Evolutionary conservation across 2,113 vertebrate genomes (phyloP).

Genomic region (Protobothrops mucrosquamatus): DNA sequence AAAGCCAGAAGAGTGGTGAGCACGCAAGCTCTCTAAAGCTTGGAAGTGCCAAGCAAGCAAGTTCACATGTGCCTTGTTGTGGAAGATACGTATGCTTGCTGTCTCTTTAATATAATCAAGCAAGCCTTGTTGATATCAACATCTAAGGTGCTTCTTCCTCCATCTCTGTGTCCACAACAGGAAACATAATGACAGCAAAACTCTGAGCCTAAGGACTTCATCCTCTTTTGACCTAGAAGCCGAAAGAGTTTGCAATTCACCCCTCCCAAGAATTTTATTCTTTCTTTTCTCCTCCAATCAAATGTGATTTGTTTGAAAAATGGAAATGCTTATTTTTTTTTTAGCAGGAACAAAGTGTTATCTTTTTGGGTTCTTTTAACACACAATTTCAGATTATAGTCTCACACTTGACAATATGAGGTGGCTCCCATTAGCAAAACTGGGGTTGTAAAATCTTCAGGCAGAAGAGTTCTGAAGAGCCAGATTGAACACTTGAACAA

Average conservation of each 20-base stretch:
- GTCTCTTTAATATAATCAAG: background rate
- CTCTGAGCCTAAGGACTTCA: background rate
- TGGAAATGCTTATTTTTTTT: background rate
- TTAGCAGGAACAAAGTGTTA: background rate
- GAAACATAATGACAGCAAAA: background rate
- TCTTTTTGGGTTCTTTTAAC: background rate
- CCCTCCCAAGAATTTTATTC: background rate
- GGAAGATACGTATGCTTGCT: background rate
- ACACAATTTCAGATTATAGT: background rate
- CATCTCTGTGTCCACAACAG: background rate
- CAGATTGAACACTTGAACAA: no score
- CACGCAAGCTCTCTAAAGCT: background rate
- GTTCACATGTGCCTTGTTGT: background rate
- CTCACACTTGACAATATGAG: background rate
- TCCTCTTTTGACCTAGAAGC: background rate
- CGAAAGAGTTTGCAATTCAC: background rate
- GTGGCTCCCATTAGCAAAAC: background rate
- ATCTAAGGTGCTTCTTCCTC: background rate
- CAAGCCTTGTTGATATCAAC: no score
- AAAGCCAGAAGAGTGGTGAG: background rate
- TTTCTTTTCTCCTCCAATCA: background rate
- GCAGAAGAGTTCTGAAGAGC: background rate
- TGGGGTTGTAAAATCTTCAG: background rate
- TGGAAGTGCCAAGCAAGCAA: background rate
- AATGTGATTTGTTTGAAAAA: background rate